These are phyloP conservation scores for Julus scandinavius DNA, from an alignment of 2,888 invertebrate species.

Conservation along the genomic window DNA sequence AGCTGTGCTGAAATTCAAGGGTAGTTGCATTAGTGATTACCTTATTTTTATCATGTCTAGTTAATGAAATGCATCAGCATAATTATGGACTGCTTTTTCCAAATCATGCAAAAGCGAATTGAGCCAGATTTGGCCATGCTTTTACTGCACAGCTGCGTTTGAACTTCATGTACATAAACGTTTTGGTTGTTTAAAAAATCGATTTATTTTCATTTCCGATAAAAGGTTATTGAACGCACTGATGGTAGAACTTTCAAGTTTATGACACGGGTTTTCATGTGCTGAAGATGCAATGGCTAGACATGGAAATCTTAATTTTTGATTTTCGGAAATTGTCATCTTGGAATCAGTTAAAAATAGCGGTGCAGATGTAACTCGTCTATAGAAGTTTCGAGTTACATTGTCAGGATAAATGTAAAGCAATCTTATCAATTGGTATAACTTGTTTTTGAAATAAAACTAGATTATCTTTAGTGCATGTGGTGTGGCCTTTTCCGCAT, in stretches of 20 bases:
- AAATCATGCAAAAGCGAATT: background rate
- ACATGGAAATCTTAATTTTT: background rate
- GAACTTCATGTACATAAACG: background rate
- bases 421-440: slow-evolving; percentile 29
- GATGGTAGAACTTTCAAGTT: background rate
- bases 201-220: slow-evolving; percentile 25
- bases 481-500: slow-evolving; percentile 34
- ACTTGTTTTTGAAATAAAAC: slow-evolving; percentile 38
- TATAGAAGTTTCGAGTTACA: background rate
- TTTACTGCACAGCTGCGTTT: background rate
- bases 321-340: background rate
- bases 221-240: slow-evolving; percentile 42
- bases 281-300: background rate
- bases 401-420: background rate
- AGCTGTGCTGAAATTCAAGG: slow-evolving; percentile 27
- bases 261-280: background rate
- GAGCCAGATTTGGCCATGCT: background rate
- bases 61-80: slow-evolving; percentile 3
- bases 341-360: background rate
- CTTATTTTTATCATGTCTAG: background rate
- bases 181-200: slow-evolving; percentile 25
- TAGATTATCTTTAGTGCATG: slow-evolving; percentile 13
- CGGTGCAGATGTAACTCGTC: background rate
- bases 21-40: background rate
- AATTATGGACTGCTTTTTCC: background rate